A percentile compares a stretch with the other conserved stretches of the same genome.
Evolutionary conservation across 2,113 vertebrate genomes (phyloP).

Genomic region (Echinops telfairi): DNA sequence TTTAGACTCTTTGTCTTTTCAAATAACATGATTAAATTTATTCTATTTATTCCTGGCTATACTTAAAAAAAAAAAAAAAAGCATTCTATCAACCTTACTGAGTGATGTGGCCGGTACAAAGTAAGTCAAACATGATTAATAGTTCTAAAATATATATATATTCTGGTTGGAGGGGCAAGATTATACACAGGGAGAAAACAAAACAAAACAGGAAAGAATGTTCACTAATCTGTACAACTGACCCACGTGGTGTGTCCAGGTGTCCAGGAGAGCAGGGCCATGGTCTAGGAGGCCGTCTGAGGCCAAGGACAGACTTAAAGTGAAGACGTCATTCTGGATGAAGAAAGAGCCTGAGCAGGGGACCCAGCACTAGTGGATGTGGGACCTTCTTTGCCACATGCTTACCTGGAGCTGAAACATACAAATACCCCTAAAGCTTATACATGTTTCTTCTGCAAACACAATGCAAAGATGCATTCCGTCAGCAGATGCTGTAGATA

Average conservation of each 20-base stretch:
- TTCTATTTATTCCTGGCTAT: conserved; percentile 32
- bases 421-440: no score
- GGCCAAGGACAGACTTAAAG: background rate
- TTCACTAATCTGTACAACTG: background rate
- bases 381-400: background rate
- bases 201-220: background rate
- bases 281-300: background rate
- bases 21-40: conserved; percentile 42
- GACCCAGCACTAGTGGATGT: background rate
- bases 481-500: background rate
- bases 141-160: background rate
- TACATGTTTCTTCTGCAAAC: background rate
- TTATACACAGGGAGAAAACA: background rate
- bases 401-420: background rate
- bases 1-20: conserved; percentile 60
- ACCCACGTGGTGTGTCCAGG: background rate
- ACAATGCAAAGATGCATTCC: background rate
- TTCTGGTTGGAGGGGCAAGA: background rate
- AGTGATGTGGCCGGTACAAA: background rate
- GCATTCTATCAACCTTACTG: background rate
- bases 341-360: background rate
- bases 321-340: background rate
- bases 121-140: conserved; percentile 15
- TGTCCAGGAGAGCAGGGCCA: background rate
- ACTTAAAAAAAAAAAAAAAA: background rate